Percentiles rank a stretch among this genome's conserved stretches.
phyloP scores from a whole-genome alignment of 2,113 vertebrate species.

The Rhombomys opimus region DNA sequence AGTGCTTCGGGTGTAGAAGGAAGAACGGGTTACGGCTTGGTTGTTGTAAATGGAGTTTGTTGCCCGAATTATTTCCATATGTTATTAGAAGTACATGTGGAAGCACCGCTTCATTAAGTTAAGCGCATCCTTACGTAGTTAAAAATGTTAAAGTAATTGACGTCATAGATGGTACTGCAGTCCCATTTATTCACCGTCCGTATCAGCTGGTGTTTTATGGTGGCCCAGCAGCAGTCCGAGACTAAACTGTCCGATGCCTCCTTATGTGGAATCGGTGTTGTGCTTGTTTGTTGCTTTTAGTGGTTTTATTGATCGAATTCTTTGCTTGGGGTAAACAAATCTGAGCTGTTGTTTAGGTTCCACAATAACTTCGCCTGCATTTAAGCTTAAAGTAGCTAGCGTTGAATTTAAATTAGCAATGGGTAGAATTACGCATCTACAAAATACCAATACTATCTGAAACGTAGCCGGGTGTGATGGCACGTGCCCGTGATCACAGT shows the following conservation, averaged over 20 bases:
- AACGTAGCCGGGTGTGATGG: not conserved
- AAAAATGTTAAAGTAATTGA: not conserved
- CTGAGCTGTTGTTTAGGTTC: not conserved
- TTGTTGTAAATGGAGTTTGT: not conserved
- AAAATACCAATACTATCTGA: not conserved
- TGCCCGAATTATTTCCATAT: not conserved
- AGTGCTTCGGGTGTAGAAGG: not conserved
- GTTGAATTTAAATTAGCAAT: not conserved
- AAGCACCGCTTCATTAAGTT: not conserved
- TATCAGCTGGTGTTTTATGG: not conserved
- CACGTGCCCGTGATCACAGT: not conserved
- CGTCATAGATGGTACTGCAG: not conserved
- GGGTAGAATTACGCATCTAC: not conserved
- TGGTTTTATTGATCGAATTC: not conserved
- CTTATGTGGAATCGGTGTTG: not conserved
- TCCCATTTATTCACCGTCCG: not conserved
- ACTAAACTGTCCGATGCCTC: not conserved
- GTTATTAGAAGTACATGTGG: not conserved
- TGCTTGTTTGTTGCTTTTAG: not conserved
- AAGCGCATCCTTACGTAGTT: not conserved
- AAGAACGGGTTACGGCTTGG: not conserved
- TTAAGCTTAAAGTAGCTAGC: not conserved
- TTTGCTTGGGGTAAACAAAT: not conserved
- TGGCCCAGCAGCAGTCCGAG: not conserved
- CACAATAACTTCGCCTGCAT: not conserved